These are phyloP conservation scores for Gastrophysa polygoni DNA, from an alignment of 2,888 invertebrate genomes.

Conservation along the genomic window DNA sequence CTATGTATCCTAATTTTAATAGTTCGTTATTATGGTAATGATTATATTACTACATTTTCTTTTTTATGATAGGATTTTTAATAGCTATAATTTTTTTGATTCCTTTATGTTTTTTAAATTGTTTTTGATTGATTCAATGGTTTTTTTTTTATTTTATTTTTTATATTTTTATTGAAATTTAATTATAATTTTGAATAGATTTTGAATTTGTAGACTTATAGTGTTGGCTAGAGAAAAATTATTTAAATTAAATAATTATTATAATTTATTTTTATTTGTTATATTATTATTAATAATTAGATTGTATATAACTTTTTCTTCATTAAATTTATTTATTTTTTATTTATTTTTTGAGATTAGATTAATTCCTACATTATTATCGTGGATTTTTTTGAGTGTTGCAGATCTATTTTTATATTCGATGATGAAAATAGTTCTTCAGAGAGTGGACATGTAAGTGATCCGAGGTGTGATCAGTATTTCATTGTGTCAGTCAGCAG, in stretches of 20 bases:
- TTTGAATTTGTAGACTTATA: conserved; percentile 68
- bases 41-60: conserved; percentile 68
- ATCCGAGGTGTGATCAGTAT: too few relatives aligned
- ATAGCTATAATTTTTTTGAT: conserved; percentile 60
- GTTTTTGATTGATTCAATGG: conserved; percentile 64
- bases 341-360: too few relatives aligned
- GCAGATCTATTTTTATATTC: too few relatives aligned
- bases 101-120: conserved; percentile 61
- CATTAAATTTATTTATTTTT: too few relatives aligned
- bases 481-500: too few relatives aligned
- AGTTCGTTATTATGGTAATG: conserved; percentile 68
- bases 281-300: conserved; percentile 64
- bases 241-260: conserved; percentile 58
- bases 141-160: conserved; percentile 60
- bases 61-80: conserved; percentile 65
- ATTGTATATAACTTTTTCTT: too few relatives aligned
- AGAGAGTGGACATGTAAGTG: too few relatives aligned
- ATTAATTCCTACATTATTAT: too few relatives aligned
- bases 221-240: conserved; percentile 63
- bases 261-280: too few relatives aligned
- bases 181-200: conserved; percentile 57
- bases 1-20: conserved; percentile 67
- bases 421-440: too few relatives aligned
- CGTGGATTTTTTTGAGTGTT: too few relatives aligned
- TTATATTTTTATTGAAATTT: conserved; percentile 60